Percentiles rank a stretch among this genome's conserved stretches.
Conservation (phyloP, 2,113 vertebrate genomes). For the Corydoras maculifer region DNA sequence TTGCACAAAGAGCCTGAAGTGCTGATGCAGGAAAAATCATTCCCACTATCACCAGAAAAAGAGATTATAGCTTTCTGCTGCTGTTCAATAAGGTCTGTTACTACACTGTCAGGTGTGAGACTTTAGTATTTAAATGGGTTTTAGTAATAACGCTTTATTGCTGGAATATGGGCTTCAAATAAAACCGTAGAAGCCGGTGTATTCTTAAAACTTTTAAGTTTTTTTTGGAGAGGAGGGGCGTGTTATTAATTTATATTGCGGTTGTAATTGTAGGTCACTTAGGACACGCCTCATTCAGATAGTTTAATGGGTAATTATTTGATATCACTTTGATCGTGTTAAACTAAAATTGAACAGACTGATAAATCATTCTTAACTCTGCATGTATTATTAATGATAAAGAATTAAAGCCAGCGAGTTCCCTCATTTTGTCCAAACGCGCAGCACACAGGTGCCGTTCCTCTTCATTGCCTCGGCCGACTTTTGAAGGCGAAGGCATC, state of each 20-base stretch:
- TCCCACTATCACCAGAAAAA: background rate
- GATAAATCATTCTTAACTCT: background rate
- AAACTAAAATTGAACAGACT: no score
- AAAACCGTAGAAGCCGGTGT: no score
- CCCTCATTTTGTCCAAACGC: background rate
- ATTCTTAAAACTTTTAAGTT: no score
- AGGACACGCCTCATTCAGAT: background rate
- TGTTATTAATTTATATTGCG: no score
- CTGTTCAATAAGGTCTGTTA: no score
- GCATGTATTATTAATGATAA: background rate
- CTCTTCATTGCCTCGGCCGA: slow-evolving; percentile 6
- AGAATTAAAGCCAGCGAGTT: background rate
- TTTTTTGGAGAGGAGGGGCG: no score
- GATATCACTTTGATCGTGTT: background rate
- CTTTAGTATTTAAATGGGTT: background rate
- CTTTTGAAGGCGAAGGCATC: background rate
- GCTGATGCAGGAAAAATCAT: background rate
- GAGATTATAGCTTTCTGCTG: no score
- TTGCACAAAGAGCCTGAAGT: slow-evolving; percentile 4
- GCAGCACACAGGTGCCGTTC: background rate
- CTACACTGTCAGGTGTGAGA: background rate
- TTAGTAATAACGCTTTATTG: background rate
- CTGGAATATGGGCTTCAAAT: background rate
- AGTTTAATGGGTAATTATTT: background rate
- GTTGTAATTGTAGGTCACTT: no score